Evolutionary conservation across 2,888 invertebrate species (phyloP), one percentile per base, ranked within the genome.

Genomic region (Ernsta delagoae): DNA sequence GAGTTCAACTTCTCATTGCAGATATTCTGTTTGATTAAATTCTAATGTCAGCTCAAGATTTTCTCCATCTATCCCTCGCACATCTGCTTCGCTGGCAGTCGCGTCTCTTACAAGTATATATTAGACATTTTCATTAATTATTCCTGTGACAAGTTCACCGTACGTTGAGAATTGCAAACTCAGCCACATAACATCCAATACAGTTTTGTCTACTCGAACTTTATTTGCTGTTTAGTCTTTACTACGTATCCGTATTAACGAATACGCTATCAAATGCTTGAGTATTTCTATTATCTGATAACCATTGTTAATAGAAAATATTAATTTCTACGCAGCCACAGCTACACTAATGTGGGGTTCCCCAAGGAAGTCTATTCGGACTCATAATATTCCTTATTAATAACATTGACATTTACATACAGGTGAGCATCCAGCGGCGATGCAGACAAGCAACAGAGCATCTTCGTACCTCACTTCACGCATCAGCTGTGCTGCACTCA

Each of bases 371-470:
- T 41, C n/a, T 53, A 24, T 9, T 60, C 24, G 43, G n/a, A 8
- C 57, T 54, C 2, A 4, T 54, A 41, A 39, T 36, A 36, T 36
- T 36, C 3, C 36, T 43, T 34, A 1, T 4, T 2, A 39, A 45
- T 24, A 5, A n/a, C 24, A 16, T 5, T 16, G 5, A 41, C 11
- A 9, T 16, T 53, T 66, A 12, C 24, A 5, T 43, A 4, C 92
- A 97, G 97, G 97, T 73, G 97, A 97, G 89, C 97, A 97, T 87
- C 97, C 97, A 72, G 97, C 97, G 70, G 97, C 97, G 48, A 97
- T 97, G 97, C 97, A 97, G 89, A 96, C 96, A 3, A 96, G 96
- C 87, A 94, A 93, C 87, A 93, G 94, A 56, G 94, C 93, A 45
- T 87, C 93, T 5, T 88, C 89, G 43, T 92, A 89, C 84, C 83